Percentiles rank a stretch among this genome's conserved stretches.
phyloP scores from a whole-genome alignment of 23 tunicate species.

The Oikopleura dioica region DNA sequence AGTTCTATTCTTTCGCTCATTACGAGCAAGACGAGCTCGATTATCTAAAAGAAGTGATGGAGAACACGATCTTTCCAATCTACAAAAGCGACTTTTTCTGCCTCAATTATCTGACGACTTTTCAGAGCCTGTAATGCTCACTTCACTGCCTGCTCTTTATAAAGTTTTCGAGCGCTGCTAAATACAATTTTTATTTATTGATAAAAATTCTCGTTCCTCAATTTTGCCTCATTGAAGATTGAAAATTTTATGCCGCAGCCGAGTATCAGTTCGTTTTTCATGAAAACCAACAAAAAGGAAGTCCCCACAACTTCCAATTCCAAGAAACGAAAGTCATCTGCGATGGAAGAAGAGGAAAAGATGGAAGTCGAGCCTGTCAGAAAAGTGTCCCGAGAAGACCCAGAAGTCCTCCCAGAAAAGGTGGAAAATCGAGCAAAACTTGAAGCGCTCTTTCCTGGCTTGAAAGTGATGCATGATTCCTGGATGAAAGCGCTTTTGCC shows the following conservation, averaged over 20 bases:
- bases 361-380: too few relatives aligned
- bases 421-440: not conserved
- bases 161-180: conserved; percentile 7
- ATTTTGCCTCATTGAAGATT: too few relatives aligned
- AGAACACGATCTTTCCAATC: not conserved
- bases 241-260: too few relatives aligned
- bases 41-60: not conserved
- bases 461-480: not conserved
- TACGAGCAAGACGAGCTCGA: not conserved
- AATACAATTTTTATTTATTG: too few relatives aligned
- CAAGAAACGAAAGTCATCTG: too few relatives aligned
- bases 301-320: too few relatives aligned
- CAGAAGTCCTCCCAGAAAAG: not conserved
- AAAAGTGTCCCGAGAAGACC: not conserved
- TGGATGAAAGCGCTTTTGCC: conserved; percentile 12
- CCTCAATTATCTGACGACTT: too few relatives aligned
- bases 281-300: too few relatives aligned
- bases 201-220: too few relatives aligned
- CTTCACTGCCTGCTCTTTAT: not conserved
- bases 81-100: not conserved
- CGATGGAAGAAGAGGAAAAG: too few relatives aligned
- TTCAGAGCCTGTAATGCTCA: not conserved
- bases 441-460: not conserved
- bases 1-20: not conserved
- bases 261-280: too few relatives aligned